Evolutionary conservation across 2,113 vertebrate genomes (phyloP).

Genomic region (Ancistrus triradiatus): DNA sequence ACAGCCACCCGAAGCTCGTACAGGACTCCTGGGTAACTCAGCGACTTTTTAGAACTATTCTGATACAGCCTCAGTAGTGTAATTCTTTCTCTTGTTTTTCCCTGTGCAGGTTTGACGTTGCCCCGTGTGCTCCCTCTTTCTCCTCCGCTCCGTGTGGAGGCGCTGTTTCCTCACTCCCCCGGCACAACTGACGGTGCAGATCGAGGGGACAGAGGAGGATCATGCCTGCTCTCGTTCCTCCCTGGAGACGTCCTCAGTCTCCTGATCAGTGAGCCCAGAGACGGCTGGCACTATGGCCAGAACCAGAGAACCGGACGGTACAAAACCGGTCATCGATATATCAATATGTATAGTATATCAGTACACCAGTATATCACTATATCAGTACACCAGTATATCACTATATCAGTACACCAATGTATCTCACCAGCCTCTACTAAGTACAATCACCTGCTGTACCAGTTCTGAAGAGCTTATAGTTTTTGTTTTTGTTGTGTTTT

Average conservation of each 20-base stretch:
- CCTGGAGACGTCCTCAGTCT: conserved; percentile 71
- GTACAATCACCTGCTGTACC: not conserved
- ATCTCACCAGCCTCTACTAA: too few relatives aligned
- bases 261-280: conserved; percentile 77
- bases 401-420: too few relatives aligned
- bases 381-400: too few relatives aligned
- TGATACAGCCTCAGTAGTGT: not conserved
- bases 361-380: too few relatives aligned
- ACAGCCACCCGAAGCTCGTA: conserved; percentile 65
- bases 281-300: conserved; percentile 82
- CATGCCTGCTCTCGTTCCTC: conserved; percentile 73
- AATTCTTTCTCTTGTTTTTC: not conserved
- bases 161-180: conserved; percentile 66
- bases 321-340: not conserved
- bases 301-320: conserved; percentile 76
- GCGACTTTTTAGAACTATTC: too few relatives aligned
- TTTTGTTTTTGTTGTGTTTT: conserved; percentile 15
- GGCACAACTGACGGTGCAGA: conserved; percentile 45
- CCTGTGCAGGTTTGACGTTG: conserved; percentile 68
- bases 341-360: not conserved
- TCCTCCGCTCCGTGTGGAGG: conserved; percentile 57
- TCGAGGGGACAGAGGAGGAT: conserved; percentile 36
- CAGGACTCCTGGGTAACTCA: conserved; percentile 66
- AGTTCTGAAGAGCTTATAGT: too few relatives aligned
- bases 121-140: conserved; percentile 68